Evolutionary conservation across 2,113 vertebrate genomes (phyloP).

Genomic region (Chloropsis hardwickii): DNA sequence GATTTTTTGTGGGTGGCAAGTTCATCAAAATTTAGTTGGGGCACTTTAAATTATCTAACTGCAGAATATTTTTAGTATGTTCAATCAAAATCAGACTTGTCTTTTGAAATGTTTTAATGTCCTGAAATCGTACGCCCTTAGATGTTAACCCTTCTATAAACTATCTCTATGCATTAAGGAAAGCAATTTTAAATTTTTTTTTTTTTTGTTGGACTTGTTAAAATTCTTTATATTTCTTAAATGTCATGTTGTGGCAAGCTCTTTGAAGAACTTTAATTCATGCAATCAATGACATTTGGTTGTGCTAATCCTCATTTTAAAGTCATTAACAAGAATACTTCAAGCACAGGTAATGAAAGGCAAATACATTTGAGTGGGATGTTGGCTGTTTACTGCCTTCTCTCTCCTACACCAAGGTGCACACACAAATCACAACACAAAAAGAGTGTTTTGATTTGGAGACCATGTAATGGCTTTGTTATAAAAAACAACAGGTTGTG

Average conservation of each 20-base stretch:
- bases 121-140: not conserved
- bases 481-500: not conserved
- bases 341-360: not conserved
- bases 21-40: not conserved
- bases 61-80: not conserved
- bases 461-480: not conserved
- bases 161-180: not conserved
- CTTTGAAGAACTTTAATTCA: not conserved
- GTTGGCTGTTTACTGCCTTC: not conserved
- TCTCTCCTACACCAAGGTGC: not conserved
- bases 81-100: not conserved
- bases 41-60: not conserved
- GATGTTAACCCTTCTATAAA: not conserved
- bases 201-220: not conserved
- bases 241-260: not conserved
- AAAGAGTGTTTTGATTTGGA: not conserved
- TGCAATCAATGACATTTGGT: not conserved
- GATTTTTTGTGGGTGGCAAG: slow-evolving; percentile 21
- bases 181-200: not conserved
- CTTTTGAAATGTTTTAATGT: not conserved
- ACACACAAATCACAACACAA: not conserved
- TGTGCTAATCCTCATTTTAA: not conserved
- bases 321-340: not conserved
- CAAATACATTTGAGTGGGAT: not conserved
- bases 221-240: not conserved